Evolutionary conservation across 2,888 invertebrate genomes (phyloP), one percentile per base, ranked within the genome.

Genomic region (Nemotelus pantherinus): DNA sequence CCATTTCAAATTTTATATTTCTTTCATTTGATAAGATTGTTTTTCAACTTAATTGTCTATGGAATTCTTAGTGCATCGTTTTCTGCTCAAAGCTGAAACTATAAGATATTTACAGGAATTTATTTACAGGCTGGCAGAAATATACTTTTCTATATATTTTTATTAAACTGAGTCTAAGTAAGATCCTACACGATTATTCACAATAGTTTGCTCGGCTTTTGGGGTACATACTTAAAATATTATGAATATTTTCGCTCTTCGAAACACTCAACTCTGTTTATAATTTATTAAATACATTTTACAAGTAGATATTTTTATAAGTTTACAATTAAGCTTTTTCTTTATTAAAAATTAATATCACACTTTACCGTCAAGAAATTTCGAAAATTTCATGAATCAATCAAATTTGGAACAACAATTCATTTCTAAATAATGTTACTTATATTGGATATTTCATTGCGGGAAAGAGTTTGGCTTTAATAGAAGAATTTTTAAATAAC

Each of bases 311-410:
- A 58, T 55, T 41, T 70, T 70, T 70, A 25, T 55, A 44, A 10
- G 39, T 47, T 77, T 60, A 63, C 45, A 71, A 43, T 53, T 76
- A 77, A 71, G 70, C 67, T 74, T 58, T 25, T 25, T 25, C 25
- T 71, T 74, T 75, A 70, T 77, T 78, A 80, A 77, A 60, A 78
- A 70, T 78, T 80, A 80, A 80, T 80, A 80, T 80, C 80, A 80
- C 80, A 80, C 80, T 79, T 78, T 79, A 79, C 80, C 80, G 80
- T 80, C 80, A 77, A 78, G 57, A 67, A 65, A 55, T 77, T 58
- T 77, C 44, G 74, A 60, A 55, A 70, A 70, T 75, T 75, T 53
- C 64, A 75, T 43, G 45, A 53, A 77, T 71, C 43, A 75, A 63
- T 65, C 25, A 25, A 25, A 25, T 25, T 25, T 25, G 25, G 25